Evolutionary conservation across 2,888 invertebrate genomes (phyloP), one percentile per base, ranked within the genome.

Genomic region (Chymomyza procnemis): DNA sequence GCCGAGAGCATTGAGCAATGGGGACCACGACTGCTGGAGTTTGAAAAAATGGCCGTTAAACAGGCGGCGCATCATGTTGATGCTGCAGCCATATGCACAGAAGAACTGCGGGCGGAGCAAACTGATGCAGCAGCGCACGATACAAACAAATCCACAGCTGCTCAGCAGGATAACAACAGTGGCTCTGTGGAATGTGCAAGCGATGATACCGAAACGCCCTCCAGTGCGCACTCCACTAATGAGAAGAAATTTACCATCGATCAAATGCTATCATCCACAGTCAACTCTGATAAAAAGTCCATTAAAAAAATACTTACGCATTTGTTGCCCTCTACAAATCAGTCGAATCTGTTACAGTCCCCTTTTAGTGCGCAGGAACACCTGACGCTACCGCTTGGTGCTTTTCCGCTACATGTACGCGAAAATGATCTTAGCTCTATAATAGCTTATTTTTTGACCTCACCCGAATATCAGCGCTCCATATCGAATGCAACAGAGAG

Each of bases 401-500:
- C 86, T 66, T 90, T 94, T n/a, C 94, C 94, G 0, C 91, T 95
- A n/a, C 92, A 95, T 1, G 95, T 97, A 0, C 94, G 94, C 78
- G 96, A 97, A 88, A 93, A 93, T 50, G 96, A 97, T 89, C 94
- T 95, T 0, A 96, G 96, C 74, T 97, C 96, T 0, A 95, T 97
- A 61, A 95, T 97, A 69, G 96, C 97, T 0, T 96, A 96, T 87
- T 94, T 96, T 0, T 91, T 97, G 21, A 94, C 94, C 67, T 95
- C 95, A 0, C 90, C 90, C 14, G 95, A 96, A 62, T 96, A 96
- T 87, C 94, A 94, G 76, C 93, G 92, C 60, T 90, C 92, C 1
- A 88, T 94, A n/a, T 92, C 92, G 16, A 71, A 59, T 22, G 69
- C 64, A 19, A 22, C 30, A 18, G 64, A 62, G 19, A 19, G 68